Base-by-base conservation (phyloP, 92 coral and sea anemone species). In the Chrysogorgia sp. region DNA sequence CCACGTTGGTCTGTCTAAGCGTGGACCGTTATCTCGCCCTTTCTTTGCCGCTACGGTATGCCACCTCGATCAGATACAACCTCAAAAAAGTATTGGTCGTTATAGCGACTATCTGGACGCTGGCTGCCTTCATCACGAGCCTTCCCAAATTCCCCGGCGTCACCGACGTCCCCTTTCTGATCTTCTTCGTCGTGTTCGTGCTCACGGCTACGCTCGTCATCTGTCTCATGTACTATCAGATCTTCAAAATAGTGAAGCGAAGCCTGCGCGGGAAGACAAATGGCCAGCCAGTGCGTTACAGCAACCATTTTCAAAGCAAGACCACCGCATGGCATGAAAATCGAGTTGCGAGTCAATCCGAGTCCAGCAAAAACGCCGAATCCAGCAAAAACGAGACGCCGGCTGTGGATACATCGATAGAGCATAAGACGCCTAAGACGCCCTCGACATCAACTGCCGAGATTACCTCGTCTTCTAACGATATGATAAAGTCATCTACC, bases 91-190 rank as follows among this genome's bases (percentile, higher is more conserved):
- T 89, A 21, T 71, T 35, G 19, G 35, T 65, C 2, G 90, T 63
- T 14, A 92, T 87, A 32, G 78, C 86, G 0, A 62, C 84, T 9
- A 75, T 92, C 33, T 92, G 97, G 97, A 34, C 43, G 13, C 10
- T 85, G 59, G 84, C 93, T 1, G 74, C 87, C 32, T 76, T 89
- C 58, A 86, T 87, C 49, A 92, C 93, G 31, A 87, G 91, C 67
- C 29, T 89, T 10, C 97, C 97, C 0, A 87, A 85, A 60, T 89
- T 92, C 71, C 97, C 97, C 2, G 97, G 97, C 22, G 97, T 92
- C 33, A 84, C 83, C 40, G 93, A 87, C 81, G 71, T 81, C 30
- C 85, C 93, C 0, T 92, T 92, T 48, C 82, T 89, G 19, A 74
- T 81, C 28, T 92, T 89, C 89, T 92, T 92, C 47, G 90, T 92